Evolutionary conservation across 1,140 invertebrate species (phyloP).

Genomic region (Drosophila serrata): DNA sequence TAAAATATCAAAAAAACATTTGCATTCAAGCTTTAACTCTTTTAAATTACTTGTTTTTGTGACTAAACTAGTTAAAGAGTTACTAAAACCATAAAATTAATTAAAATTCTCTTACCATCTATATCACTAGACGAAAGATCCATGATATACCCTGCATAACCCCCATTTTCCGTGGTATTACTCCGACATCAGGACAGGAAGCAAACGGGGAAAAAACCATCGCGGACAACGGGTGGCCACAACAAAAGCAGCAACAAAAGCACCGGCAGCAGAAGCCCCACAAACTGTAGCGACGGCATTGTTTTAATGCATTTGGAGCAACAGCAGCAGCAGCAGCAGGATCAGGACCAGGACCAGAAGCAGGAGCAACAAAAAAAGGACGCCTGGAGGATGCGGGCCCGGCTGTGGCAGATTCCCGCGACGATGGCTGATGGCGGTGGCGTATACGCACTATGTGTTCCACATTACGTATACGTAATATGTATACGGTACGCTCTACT

Average conservation of each 20-base stretch:
- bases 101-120: neutral
- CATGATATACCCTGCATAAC: conserved; percentile 8
- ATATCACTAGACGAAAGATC: neutral
- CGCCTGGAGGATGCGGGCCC: conserved; percentile 28
- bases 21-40: neutral
- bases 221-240: conserved; percentile 64
- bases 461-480: conserved; percentile 64
- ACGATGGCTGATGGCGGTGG: conserved; percentile 32
- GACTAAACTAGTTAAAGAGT: conserved; percentile 1
- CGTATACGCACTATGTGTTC: conserved; percentile 37
- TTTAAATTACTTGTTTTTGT: neutral
- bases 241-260: conserved; percentile 29
- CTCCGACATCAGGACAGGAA: conserved; percentile 45
- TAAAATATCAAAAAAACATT: neutral
- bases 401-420: conserved; percentile 1
- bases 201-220: conserved; percentile 34
- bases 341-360: neutral
- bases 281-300: conserved; percentile 79
- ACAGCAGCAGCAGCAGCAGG: conserved; percentile 14
- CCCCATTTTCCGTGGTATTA: conserved; percentile 25
- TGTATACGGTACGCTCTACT: conserved; percentile 42
- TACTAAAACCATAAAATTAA: neutral
- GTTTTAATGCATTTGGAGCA: conserved; percentile 81
- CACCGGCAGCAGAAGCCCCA: conserved; percentile 23
- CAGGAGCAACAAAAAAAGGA: conserved; percentile 5